Evolutionary conservation across 2,797 vertebrate species (phyloP).

Genomic region (Hoplostethus mediterraneus): DNA sequence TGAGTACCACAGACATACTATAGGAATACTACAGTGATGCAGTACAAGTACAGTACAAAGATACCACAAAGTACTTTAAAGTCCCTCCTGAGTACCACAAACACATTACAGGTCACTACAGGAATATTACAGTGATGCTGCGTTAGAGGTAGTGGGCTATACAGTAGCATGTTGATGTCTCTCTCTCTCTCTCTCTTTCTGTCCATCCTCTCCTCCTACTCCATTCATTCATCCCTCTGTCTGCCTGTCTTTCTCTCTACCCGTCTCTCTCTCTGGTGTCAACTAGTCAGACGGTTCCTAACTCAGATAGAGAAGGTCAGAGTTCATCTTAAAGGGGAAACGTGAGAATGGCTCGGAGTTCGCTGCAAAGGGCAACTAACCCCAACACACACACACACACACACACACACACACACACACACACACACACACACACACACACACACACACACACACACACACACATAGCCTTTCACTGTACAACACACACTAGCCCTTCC

Average conservation of each 20-base stretch:
- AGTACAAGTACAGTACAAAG: too few relatives aligned
- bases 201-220: neutral
- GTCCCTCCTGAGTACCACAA: too few relatives aligned
- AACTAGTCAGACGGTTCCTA: constrained; percentile 44
- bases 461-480: constrained; percentile 53
- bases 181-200: neutral
- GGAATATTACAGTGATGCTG: too few relatives aligned
- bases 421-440: constrained; percentile 25
- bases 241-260: neutral
- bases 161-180: neutral
- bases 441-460: constrained; percentile 19
- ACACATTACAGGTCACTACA: too few relatives aligned
- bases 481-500: neutral
- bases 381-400: constrained; percentile 29
- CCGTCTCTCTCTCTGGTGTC: neutral
- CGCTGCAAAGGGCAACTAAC: constrained; percentile 62
- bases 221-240: neutral
- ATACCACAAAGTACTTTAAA: too few relatives aligned
- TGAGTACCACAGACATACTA: too few relatives aligned
- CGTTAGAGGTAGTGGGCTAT: too few relatives aligned
- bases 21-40: too few relatives aligned
- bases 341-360: constrained; percentile 53
- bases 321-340: constrained; percentile 65
- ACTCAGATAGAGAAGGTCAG: constrained; percentile 63
- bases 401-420: constrained; percentile 22